Evolutionary conservation across 2,888 invertebrate genomes (phyloP), one percentile per base, ranked within the genome.

Genomic region (Orchestes rusci): DNA sequence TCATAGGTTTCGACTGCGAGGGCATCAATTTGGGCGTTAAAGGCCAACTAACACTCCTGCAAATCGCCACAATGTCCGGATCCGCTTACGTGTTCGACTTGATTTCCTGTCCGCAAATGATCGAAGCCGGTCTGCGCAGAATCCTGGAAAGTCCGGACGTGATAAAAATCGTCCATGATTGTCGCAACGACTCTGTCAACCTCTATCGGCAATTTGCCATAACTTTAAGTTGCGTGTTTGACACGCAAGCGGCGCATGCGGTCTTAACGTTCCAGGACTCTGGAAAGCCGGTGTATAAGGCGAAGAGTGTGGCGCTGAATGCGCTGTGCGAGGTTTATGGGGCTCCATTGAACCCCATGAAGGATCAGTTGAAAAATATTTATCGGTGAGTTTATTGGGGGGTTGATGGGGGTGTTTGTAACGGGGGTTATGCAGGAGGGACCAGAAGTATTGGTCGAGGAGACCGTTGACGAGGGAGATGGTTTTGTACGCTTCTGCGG

Each of bases 231-330:
- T 86, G 84, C 69, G 88, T 94, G 38, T 93, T 94, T 66, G 93
- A 94, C 65, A 93, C 93, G 23, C 93, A 69, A 55, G 66, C 68
- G 27, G 94, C 93, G 30, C 91, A 95, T 68, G 88, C 93, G 40
- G 85, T 95, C 8, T 70, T 95, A 36, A 90, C 93, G 62, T 84
- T 82, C 62, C 93, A 93, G 70, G 87, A 90, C 59, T 87, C 84
- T 48, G 83, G 84, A 49, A 85, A 89, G 59, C 92, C 94, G 23
- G 89, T 94, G 38, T 90, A 93, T 65, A 95, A 95, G 73, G 90
- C 92, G 39, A 93, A 94, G 70, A 90, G 90, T 65, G 82, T 93
- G 35, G 90, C 91, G 56, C 73, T 95, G 45, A 91, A 92, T 72
- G 87, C 92, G 40, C 73, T 96, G 41, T 94, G 94, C 68, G 87